These are phyloP conservation scores for Salpingus planirostris DNA, from an alignment of 2,888 invertebrate genomes.

Conservation along the genomic window DNA sequence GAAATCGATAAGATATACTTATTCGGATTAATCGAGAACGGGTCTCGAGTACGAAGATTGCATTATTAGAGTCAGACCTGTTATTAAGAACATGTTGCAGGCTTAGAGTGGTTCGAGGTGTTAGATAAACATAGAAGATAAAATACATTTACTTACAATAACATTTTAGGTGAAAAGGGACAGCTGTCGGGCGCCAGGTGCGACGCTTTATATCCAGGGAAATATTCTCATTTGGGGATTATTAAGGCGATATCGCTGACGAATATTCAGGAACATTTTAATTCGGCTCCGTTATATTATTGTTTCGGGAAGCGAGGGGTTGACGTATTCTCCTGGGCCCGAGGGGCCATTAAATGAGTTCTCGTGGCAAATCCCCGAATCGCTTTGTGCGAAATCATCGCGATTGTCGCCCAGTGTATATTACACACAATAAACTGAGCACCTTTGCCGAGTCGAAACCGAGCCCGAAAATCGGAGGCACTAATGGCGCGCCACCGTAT, in stretches of 20 bases:
- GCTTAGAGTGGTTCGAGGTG: conserved; percentile 22
- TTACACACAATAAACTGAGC: no score
- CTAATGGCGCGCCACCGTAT: no score
- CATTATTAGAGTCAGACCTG: no score
- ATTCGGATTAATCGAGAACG: no score
- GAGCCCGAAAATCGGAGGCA: no score
- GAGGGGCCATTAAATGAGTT: conserved; percentile 25
- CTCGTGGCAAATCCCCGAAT: conserved; percentile 21
- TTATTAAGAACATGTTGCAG: conserved; percentile 12
- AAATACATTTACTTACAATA: conserved; percentile 29
- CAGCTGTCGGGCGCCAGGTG: conserved; percentile 31
- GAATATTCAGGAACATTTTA: no score
- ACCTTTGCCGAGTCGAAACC: no score
- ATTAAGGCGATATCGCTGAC: no score
- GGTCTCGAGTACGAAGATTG: no score
- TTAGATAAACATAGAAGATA: conserved; percentile 28
- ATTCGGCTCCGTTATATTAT: no score
- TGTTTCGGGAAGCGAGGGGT: neutral
- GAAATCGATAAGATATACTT: no score
- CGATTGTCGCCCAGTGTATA: conserved; percentile 14
- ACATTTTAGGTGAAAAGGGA: conserved; percentile 26
- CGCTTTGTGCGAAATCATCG: conserved; percentile 24
- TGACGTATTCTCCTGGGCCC: conserved; percentile 17
- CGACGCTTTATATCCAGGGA: conserved; percentile 7
- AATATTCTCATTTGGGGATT: no score